Evolutionary conservation across 2,888 invertebrate genomes (phyloP).

Genomic region (Druceiella hillmani): DNA sequence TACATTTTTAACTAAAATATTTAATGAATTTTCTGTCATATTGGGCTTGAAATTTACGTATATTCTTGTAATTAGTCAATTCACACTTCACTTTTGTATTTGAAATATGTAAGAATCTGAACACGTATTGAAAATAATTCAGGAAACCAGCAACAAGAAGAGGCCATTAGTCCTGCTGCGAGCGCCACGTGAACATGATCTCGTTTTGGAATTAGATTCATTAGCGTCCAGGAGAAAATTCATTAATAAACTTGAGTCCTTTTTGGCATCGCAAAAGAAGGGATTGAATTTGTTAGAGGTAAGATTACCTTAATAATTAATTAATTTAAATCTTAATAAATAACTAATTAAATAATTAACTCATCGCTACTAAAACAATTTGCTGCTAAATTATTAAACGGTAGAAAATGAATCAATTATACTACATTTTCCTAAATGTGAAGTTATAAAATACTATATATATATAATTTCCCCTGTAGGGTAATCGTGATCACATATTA

Average conservation of each 20-base stretch:
- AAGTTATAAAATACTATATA: not conserved
- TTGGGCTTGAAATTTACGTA: too few relatives aligned
- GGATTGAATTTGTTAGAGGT: conserved; percentile 68
- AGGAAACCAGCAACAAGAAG: conserved; percentile 63
- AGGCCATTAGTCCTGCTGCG: conserved; percentile 77
- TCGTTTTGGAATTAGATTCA: conserved; percentile 87
- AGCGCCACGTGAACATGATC: conserved; percentile 84
- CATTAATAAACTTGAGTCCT: conserved; percentile 79
- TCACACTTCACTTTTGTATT: not conserved
- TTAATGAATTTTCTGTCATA: too few relatives aligned
- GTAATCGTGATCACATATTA: conserved; percentile 79
- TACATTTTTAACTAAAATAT: too few relatives aligned
- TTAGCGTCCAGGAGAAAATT: conserved; percentile 77
- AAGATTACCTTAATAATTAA: conserved; percentile 22
- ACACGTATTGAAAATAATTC: conserved; percentile 23
- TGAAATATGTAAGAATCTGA: too few relatives aligned
- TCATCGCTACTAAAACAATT: too few relatives aligned
- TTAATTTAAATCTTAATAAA: too few relatives aligned
- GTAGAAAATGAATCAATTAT: too few relatives aligned
- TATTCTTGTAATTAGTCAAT: too few relatives aligned
- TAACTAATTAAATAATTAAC: too few relatives aligned
- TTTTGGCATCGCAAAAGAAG: conserved; percentile 78
- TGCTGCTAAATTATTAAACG: too few relatives aligned
- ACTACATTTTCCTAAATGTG: too few relatives aligned
- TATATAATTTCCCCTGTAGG: conserved; percentile 33